A percentile compares a stretch with the other conserved stretches of the same genome.
These are phyloP conservation scores for Cephus spinipes DNA, from an alignment of 2,888 invertebrate genomes.

Conservation along the genomic window DNA sequence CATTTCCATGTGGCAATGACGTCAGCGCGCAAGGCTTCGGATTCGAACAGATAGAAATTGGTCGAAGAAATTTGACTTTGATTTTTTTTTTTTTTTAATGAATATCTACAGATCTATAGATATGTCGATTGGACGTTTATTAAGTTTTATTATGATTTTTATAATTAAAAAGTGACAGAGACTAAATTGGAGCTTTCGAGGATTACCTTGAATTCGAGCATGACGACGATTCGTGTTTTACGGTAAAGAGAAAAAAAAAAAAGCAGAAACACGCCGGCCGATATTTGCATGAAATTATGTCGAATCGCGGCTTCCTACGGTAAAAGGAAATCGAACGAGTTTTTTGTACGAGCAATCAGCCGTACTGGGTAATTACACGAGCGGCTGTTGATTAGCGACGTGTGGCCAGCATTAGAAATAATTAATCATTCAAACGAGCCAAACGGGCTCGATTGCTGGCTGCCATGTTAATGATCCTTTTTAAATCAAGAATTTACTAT, in stretches of 20 bases:
- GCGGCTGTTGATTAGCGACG: constrained; percentile 25
- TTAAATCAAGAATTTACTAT: not conserved
- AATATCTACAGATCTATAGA: no score
- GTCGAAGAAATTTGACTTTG: not conserved
- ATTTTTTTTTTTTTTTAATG: not conserved
- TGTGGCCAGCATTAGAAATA: constrained; percentile 38
- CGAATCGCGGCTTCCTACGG: not conserved
- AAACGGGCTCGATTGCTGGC: constrained; percentile 25
- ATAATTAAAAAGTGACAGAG: no score
- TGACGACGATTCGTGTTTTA: not conserved
- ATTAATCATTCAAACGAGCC: constrained; percentile 48
- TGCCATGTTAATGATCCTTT: constrained; percentile 31
- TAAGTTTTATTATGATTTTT: not conserved
- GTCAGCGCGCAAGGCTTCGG: not conserved
- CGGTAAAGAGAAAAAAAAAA: not conserved
- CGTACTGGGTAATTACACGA: constrained; percentile 23
- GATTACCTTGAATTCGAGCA: not conserved
- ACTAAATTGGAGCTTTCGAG: not conserved
- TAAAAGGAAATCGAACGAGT: constrained; percentile 30
- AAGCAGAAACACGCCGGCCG: not conserved
- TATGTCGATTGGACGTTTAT: not conserved
- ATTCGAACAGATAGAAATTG: not conserved
- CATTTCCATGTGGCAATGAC: not conserved
- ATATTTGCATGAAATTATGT: not conserved
- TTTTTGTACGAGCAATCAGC: constrained; percentile 31